Percentiles rank a stretch among this genome's conserved stretches.
Conservation (phyloP, 2,888 invertebrate species). For the Trypoxylon attenuatum region DNA sequence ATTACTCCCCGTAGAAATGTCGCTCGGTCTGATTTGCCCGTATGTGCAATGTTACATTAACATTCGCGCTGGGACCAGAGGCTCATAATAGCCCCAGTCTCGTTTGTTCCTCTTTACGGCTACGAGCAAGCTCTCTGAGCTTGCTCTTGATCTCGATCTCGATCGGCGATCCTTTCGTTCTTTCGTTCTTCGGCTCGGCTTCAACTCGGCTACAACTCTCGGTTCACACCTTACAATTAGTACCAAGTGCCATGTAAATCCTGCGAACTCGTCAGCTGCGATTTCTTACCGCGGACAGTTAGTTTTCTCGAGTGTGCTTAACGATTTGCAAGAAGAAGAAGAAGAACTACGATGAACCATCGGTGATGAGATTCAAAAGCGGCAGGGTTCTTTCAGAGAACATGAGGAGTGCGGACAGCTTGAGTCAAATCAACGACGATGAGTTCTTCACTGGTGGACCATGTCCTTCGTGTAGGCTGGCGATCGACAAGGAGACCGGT, state of each 20-base stretch:
- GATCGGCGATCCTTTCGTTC: neutral
- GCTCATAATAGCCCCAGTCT: constrained; percentile 22
- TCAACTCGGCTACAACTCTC: no score
- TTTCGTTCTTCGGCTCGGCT: neutral
- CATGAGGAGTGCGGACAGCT: constrained; percentile 56
- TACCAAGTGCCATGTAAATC: neutral
- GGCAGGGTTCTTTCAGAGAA: constrained; percentile 47
- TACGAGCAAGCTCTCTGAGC: constrained; percentile 12
- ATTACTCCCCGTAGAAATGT: constrained; percentile 42
- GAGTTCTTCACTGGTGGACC: constrained; percentile 62
- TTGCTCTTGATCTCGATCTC: neutral
- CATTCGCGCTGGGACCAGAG: constrained; percentile 36
- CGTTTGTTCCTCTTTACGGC: constrained; percentile 27
- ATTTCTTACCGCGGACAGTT: neutral
- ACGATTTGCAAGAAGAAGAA: constrained; percentile 1
- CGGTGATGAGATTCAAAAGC: constrained; percentile 13
- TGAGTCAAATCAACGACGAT: constrained; percentile 63
- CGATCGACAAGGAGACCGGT: constrained; percentile 74
- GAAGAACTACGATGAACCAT: constrained; percentile 11
- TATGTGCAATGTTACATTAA: constrained; percentile 43
- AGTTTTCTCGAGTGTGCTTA: neutral
- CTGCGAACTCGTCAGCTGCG: neutral
- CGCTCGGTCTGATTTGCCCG: constrained; percentile 39
- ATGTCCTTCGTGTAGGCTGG: constrained; percentile 74
- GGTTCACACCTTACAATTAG: neutral